Evolutionary conservation across 2,113 vertebrate genomes (phyloP).

Genomic region (Charadrius vociferus): DNA sequence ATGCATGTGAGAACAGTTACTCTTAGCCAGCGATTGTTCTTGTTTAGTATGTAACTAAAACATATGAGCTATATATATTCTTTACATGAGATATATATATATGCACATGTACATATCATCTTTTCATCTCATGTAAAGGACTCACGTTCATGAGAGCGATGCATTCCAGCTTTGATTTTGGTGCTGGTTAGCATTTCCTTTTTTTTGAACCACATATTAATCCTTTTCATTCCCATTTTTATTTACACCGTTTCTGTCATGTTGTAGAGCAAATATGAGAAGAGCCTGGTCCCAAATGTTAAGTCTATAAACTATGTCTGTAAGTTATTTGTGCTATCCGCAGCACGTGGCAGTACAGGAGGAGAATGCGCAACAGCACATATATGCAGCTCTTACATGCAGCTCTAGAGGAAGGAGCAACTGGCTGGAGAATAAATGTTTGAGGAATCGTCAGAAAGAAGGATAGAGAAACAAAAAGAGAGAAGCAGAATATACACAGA

Average conservation of each 20-base stretch:
- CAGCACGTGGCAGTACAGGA: neutral
- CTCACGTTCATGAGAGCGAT: neutral
- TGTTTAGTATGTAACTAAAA: neutral
- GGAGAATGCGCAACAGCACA: neutral
- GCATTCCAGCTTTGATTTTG: neutral
- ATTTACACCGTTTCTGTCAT: neutral
- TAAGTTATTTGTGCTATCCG: neutral
- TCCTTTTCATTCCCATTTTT: neutral
- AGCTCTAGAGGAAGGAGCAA: neutral
- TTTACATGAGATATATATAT: neutral
- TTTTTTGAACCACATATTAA: neutral
- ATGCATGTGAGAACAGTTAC: neutral
- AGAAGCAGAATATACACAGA: neutral
- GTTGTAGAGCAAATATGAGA: neutral
- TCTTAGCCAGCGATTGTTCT: neutral
- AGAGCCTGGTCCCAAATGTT: neutral
- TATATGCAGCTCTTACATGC: neutral
- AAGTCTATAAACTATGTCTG: neutral
- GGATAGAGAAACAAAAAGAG: neutral
- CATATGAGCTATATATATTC: neutral
- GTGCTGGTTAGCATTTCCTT: neutral
- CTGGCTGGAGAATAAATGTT: neutral
- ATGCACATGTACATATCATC: rapidly evolving
- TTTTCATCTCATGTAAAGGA: neutral
- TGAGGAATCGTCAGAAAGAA: neutral